Conservation (phyloP, 1,140 invertebrate genomes). For the Pseudoatta argentina region DNA sequence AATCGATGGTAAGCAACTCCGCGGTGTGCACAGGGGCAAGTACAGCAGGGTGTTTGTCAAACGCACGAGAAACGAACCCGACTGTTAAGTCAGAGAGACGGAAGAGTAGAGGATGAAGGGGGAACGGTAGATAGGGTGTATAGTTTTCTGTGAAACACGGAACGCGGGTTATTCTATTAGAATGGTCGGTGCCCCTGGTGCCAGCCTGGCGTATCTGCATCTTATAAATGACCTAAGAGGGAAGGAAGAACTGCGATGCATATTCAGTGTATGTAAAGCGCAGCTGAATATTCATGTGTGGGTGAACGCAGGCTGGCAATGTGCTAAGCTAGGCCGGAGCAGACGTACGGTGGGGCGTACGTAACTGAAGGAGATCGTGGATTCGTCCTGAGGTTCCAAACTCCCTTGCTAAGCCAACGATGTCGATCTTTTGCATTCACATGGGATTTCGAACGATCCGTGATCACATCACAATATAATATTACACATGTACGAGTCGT, state of each 20-base stretch:
- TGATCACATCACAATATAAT: conserved; percentile 16
- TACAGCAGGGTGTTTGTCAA: conserved; percentile 23
- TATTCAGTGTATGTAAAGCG: conserved; percentile 85
- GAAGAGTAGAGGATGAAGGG: not conserved
- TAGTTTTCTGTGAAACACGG: conserved; percentile 75
- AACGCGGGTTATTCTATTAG: conserved; percentile 81
- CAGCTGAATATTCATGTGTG: conserved; percentile 84
- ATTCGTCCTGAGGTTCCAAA: conserved; percentile 63
- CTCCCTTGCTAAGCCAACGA: conserved; percentile 11
- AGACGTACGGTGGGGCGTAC: conserved; percentile 25
- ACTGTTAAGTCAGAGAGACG: conserved; percentile 12
- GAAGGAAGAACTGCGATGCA: conserved; percentile 84
- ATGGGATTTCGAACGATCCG: conserved; percentile 2
- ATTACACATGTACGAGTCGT: not conserved
- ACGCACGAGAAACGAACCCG: conserved; percentile 51
- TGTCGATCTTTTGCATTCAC: conserved; percentile 28
- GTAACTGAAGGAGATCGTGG: conserved; percentile 64
- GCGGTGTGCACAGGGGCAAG: conserved; percentile 50
- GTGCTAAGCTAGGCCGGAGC: conserved; percentile 77
- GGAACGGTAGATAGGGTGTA: conserved; percentile 44
- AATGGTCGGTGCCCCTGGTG: conserved; percentile 74
- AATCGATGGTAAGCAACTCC: conserved; percentile 77
- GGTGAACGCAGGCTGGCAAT: conserved; percentile 82
- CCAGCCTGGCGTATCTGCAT: conserved; percentile 81
- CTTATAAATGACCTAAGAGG: conserved; percentile 86